Evolutionary conservation across 2,888 invertebrate species (phyloP).

Genomic region (Azorinus chamasolen): DNA sequence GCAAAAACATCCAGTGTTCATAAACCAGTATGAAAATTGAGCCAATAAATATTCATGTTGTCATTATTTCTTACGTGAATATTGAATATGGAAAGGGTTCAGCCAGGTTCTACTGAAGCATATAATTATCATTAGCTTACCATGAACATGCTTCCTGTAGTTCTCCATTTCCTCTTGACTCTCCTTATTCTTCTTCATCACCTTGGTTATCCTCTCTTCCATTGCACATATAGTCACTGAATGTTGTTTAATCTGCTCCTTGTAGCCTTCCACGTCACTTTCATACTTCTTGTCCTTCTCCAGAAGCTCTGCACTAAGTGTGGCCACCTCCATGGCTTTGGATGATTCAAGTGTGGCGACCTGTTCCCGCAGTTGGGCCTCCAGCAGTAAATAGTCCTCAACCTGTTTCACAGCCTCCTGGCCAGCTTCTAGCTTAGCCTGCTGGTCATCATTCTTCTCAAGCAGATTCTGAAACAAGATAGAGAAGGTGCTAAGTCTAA

Average conservation of each 20-base stretch:
- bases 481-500: too few species aligned
- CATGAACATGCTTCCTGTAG: constrained; percentile 76
- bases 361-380: constrained; percentile 74
- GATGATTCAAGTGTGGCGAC: constrained; percentile 67
- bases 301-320: constrained; percentile 66
- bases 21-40: too few species aligned
- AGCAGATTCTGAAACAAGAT: constrained; percentile 72
- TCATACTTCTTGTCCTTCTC: constrained; percentile 70
- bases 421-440: constrained; percentile 76
- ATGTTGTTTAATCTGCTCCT: constrained; percentile 85
- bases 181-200: constrained; percentile 83
- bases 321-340: constrained; percentile 63
- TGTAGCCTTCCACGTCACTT: constrained; percentile 77
- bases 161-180: constrained; percentile 76
- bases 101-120: too few species aligned
- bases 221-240: constrained; percentile 86
- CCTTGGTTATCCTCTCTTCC: constrained; percentile 84
- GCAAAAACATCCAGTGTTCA: too few species aligned
- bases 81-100: too few species aligned
- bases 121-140: too few species aligned
- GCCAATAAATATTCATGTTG: too few species aligned
- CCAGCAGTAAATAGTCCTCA: constrained; percentile 74
- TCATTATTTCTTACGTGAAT: too few species aligned
- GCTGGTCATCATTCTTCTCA: constrained; percentile 77
- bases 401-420: constrained; percentile 73